These are phyloP conservation scores for Pseudopipra pipra DNA, from an alignment of 2,113 vertebrate genomes.

Conservation along the genomic window DNA sequence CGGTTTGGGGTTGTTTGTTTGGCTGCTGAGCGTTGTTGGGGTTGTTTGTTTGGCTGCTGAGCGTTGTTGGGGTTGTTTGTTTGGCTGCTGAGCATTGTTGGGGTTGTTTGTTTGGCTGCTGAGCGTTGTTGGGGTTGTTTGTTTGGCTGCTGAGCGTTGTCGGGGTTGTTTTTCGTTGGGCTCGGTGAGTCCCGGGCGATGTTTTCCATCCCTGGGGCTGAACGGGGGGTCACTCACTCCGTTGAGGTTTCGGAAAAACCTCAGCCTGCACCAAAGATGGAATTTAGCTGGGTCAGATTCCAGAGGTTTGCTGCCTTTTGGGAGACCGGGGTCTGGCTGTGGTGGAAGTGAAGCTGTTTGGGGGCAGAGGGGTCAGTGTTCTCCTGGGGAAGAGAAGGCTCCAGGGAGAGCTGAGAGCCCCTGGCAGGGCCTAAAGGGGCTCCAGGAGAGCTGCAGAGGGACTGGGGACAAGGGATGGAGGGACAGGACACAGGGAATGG, in stretches of 20 bases:
- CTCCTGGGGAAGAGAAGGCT: neutral
- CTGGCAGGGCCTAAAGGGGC: neutral
- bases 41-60: neutral
- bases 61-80: neutral
- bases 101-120: neutral
- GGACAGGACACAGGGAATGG: neutral
- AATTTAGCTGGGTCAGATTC: neutral
- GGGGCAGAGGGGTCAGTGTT: neutral
- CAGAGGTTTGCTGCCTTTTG: neutral
- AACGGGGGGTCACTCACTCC: neutral
- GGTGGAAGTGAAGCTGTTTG: neutral
- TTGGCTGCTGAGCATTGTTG: neutral
- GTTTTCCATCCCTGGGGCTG: neutral
- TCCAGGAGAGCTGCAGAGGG: neutral
- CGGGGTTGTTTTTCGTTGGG: neutral
- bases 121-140: neutral
- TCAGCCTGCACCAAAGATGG: neutral
- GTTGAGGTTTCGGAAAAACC: neutral
- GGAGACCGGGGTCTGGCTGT: neutral
- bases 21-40: neutral
- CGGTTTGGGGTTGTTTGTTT: neutral
- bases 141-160: neutral
- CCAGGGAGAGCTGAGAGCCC: neutral
- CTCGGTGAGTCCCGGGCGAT: neutral
- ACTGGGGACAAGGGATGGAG: neutral